These are phyloP conservation scores for Clunio marinus DNA, from an alignment of 2,888 invertebrate genomes.

Conservation along the genomic window DNA sequence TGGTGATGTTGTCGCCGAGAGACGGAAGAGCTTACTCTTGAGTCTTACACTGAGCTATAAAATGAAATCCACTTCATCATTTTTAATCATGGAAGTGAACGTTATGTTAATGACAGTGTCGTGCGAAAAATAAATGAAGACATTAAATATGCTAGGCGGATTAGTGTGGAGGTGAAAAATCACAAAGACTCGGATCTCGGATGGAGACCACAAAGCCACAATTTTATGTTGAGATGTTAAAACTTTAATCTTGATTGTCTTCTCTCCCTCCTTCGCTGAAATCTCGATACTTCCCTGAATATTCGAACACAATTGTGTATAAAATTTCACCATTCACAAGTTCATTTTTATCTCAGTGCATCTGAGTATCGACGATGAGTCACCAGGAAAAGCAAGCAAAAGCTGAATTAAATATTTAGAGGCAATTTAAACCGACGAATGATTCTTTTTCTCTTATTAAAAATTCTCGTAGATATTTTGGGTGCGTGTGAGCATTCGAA, in stretches of 20 bases:
- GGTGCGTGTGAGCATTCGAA: not conserved
- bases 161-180: conserved; percentile 10
- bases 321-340: not conserved
- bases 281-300: not conserved
- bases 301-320: not conserved
- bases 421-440: not conserved
- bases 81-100: conserved; percentile 3
- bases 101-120: not conserved
- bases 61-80: not conserved
- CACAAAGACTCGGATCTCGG: no score
- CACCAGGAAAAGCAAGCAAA: conserved; percentile 20
- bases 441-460: not conserved
- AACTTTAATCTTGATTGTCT: not conserved
- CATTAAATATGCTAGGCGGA: conserved; percentile 5
- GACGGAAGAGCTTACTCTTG: not conserved
- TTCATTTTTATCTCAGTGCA: not conserved
- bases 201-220: no score
- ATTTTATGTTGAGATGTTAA: not conserved
- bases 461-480: no score
- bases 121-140: not conserved
- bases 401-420: conserved; percentile 37
- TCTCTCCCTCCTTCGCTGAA: not conserved
- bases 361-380: conserved; percentile 8
- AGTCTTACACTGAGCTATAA: not conserved
- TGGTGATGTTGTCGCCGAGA: not conserved